phyloP scores from a whole-genome alignment of 2,888 invertebrate species.

The Boloria euphrosyne region DNA sequence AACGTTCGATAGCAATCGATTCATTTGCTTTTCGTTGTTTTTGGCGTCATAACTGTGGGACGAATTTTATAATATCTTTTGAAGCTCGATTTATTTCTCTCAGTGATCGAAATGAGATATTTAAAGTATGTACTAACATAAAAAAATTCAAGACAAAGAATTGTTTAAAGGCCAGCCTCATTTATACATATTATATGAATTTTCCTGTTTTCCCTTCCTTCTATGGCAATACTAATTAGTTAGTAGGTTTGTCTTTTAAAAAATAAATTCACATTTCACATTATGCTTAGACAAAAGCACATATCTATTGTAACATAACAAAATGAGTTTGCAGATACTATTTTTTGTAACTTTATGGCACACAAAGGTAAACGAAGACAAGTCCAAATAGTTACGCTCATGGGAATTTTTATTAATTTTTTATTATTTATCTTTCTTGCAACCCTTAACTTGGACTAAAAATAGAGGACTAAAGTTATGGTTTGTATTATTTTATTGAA shows the following conservation, averaged over 20 bases:
- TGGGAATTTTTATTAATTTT: no score
- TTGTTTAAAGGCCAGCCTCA: neutral
- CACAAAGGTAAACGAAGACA: no score
- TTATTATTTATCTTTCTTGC: slow-evolving; percentile 4
- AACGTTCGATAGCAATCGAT: slow-evolving; percentile 65
- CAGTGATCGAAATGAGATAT: no score
- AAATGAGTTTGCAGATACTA: no score
- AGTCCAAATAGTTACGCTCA: no score
- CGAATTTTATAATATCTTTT: slow-evolving; percentile 7
- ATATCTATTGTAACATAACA: no score
- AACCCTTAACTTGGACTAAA: slow-evolving; percentile 5
- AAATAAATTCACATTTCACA: slow-evolving; percentile 5
- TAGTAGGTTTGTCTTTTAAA: neutral
- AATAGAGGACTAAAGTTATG: slow-evolving; percentile 23
- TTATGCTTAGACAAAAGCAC: neutral
- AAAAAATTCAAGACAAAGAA: neutral
- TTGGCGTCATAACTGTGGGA: slow-evolving; percentile 34
- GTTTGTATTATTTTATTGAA: slow-evolving; percentile 10
- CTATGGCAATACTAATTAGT: no score
- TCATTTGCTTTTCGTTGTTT: slow-evolving; percentile 57
- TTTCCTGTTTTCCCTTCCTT: no score
- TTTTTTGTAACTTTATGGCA: no score
- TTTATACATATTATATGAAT: no score
- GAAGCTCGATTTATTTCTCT: neutral
- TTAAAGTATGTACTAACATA: neutral